A percentile compares a stretch with the other conserved stretches of the same genome.
Conservation (phyloP, 2,113 vertebrate genomes). For the Calonectris borealis region DNA sequence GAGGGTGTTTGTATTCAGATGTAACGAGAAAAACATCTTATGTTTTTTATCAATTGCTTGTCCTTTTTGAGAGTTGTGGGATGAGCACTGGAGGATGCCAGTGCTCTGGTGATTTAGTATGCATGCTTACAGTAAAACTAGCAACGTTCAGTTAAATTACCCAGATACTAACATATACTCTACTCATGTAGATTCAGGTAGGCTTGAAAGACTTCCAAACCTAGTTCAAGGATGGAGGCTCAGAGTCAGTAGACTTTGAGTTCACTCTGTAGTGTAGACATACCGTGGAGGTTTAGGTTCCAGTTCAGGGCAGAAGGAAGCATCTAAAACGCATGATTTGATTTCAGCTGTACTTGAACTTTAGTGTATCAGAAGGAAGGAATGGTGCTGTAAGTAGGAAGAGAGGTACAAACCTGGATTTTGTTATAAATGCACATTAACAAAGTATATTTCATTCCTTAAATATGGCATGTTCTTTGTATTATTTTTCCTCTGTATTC, state of each 20-base stretch:
- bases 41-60: not conserved
- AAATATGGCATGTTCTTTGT: not conserved
- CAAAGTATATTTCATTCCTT: not conserved
- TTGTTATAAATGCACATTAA: not conserved
- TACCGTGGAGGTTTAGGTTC: not conserved
- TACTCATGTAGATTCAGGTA: not conserved
- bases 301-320: not conserved
- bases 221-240: not conserved
- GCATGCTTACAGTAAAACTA: not conserved
- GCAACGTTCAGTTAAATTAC: not conserved
- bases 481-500: not conserved
- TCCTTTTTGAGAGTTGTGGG: not conserved
- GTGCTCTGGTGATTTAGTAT: not conserved
- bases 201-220: not conserved
- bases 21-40: not conserved
- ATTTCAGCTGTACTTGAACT: not conserved
- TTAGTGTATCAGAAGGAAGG: not conserved
- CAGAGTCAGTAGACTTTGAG: not conserved
- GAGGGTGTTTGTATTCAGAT: not conserved
- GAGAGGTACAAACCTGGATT: not conserved
- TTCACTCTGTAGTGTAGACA: not conserved
- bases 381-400: not conserved
- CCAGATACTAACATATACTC: not conserved
- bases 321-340: rapidly evolving
- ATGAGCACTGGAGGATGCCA: not conserved